phyloP scores from a whole-genome alignment of 2,888 invertebrate species.

The Polymixis flavicincta region DNA sequence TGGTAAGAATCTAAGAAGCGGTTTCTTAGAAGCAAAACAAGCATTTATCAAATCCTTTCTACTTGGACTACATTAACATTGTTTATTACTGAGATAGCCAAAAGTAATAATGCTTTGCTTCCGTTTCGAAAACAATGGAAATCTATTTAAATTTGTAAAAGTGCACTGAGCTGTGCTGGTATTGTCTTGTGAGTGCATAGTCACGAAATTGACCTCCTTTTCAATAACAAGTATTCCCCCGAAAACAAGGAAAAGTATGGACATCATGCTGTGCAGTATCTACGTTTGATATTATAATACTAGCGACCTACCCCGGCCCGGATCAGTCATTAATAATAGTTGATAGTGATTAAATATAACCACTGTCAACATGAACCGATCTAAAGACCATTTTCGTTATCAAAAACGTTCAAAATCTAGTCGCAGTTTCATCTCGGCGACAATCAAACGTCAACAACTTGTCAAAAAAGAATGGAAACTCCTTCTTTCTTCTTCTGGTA shows the following conservation, averaged over 20 bases:
- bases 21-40: conserved; percentile 4
- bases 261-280: background rate
- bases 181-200: background rate
- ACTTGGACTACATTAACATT: conserved; percentile 23
- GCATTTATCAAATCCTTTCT: conserved; percentile 24
- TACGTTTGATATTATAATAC: background rate
- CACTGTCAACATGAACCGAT: background rate
- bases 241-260: background rate
- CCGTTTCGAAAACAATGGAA: conserved; percentile 46
- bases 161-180: background rate
- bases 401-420: too few relatives aligned
- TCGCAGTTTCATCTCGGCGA: too few relatives aligned
- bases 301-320: background rate
- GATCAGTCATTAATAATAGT: background rate
- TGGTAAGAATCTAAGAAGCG: background rate
- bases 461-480: too few relatives aligned
- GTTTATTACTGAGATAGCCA: conserved; percentile 32
- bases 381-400: too few relatives aligned
- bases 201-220: background rate
- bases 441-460: too few relatives aligned
- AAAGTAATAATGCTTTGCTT: conserved; percentile 27
- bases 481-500: too few relatives aligned
- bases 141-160: conserved; percentile 43
- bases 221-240: background rate
- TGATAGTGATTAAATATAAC: too few relatives aligned